Evolutionary conservation across 1,140 invertebrate genomes (phyloP), one percentile per base, ranked within the genome.

Genomic region (Geopemphigus sp.): DNA sequence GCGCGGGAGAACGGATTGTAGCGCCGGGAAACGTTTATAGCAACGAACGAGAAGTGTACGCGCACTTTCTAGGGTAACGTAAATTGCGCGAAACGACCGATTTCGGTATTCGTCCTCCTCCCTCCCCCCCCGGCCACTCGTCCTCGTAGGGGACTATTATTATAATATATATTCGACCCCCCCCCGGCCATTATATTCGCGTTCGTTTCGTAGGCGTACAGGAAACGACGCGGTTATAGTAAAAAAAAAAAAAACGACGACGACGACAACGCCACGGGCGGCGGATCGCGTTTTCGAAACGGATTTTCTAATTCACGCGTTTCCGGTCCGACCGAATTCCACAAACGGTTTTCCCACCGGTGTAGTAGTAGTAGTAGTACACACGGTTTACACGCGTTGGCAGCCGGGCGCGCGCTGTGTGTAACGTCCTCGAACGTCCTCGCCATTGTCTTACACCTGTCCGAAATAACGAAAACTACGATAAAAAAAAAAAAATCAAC

Each of bases 301-400:
- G 57, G 74, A 61, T 78, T 78, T 78, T 78, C 74, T 78, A 78
- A 78, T 78, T 78, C 74, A 78, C 57, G 63, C 74, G 45, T 78
- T 78, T 78, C 74, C 74, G 63, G 74, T 78, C 57, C 1, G 74
- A 61, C 74, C 57, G 57, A 78, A 78, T 78, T 78, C 74, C 74
- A 63, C 39, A 78, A 61, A 78, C 61, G 39, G 39, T 78, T 78
- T 78, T 78, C 74, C 74, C 74, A 78, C 57, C 56, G 32, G 32
- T 72, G 19, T 74, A 54, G 24, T 24, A n/a, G n/a, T n/a, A n/a
- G n/a, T n/a, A n/a, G n/a, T n/a, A n/a, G 32, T 8, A 39, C 32
- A 39, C 32, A 39, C 32, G n/a, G n/a, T n/a, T n/a, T n/a, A 39
- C 32, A 39, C 32, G 32, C 32, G 32, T 39, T 3, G 32, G 8